Conservation (phyloP, 2,113 vertebrate species). For the Oophaga pumilio region DNA sequence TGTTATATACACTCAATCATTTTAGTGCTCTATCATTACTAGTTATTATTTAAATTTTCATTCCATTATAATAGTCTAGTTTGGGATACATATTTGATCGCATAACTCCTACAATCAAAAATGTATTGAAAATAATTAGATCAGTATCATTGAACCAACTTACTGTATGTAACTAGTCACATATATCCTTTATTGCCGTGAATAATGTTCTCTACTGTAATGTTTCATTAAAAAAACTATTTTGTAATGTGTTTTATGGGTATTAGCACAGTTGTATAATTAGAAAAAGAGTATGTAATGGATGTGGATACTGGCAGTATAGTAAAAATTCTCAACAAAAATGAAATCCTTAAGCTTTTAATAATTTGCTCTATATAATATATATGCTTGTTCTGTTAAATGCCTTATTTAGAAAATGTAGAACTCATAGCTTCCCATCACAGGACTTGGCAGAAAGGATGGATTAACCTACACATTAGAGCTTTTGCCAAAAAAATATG, state of each 20-base stretch:
- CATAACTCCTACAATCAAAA: no score
- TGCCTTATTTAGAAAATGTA: constrained; percentile 6
- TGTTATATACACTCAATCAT: no score
- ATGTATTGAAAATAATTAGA: background rate
- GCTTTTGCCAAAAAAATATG: constrained; percentile 22
- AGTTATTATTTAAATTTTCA: no score
- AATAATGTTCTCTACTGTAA: background rate
- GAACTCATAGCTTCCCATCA: constrained; percentile 31
- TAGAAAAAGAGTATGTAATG: background rate
- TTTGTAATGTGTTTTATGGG: background rate
- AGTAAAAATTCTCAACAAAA: background rate
- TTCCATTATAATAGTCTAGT: background rate
- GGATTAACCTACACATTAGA: constrained; percentile 41
- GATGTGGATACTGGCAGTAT: constrained; percentile 10
- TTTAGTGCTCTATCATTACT: no score
- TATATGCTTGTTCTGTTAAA: constrained; percentile 20
- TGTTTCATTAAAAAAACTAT: background rate
- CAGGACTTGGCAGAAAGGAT: background rate
- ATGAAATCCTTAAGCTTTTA: background rate
- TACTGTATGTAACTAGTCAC: background rate
- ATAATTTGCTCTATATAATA: constrained; percentile 8
- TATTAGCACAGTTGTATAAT: background rate
- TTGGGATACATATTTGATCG: background rate
- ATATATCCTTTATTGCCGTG: background rate
- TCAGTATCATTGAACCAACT: background rate